Conservation (phyloP, 2,888 invertebrate species). For the Eilema sororculum region DNA sequence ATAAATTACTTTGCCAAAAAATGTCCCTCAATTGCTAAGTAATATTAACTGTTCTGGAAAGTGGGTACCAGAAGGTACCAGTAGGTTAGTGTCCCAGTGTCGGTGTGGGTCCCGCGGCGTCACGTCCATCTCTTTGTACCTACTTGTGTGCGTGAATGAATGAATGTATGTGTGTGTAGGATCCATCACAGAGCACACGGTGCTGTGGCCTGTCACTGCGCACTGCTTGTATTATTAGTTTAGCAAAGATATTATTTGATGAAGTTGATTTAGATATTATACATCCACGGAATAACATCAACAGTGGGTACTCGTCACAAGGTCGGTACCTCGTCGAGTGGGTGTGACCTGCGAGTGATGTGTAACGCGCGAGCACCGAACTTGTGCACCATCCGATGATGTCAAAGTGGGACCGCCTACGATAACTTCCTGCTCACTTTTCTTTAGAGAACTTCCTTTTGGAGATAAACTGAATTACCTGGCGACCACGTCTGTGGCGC, state of each 20-base stretch:
- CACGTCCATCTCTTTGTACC: not conserved
- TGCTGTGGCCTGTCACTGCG: not conserved
- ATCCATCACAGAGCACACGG: not conserved
- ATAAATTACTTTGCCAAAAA: not conserved
- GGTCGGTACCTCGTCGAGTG: not conserved
- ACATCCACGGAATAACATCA: not conserved
- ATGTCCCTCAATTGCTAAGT: not conserved
- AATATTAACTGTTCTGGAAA: not conserved
- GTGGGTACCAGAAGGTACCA: not conserved
- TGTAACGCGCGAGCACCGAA: constrained; percentile 8
- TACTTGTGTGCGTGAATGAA: not conserved
- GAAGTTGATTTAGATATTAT: not conserved
- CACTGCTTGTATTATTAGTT: not conserved
- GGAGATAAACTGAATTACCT: constrained; percentile 47
- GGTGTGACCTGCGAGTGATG: not conserved
- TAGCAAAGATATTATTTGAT: not conserved
- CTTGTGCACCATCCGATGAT: constrained; percentile 15
- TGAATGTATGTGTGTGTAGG: not conserved
- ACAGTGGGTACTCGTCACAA: no score
- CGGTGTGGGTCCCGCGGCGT: constrained; percentile 27
- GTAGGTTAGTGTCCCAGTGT: constrained; percentile 4
- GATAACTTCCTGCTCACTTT: constrained; percentile 65
- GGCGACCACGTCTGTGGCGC: constrained; percentile 35
- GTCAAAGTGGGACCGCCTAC: constrained; percentile 40
- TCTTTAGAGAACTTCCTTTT: constrained; percentile 56